Evolutionary conservation across 1,140 invertebrate species (phyloP).

Genomic region (Sarcophaga bullata): DNA sequence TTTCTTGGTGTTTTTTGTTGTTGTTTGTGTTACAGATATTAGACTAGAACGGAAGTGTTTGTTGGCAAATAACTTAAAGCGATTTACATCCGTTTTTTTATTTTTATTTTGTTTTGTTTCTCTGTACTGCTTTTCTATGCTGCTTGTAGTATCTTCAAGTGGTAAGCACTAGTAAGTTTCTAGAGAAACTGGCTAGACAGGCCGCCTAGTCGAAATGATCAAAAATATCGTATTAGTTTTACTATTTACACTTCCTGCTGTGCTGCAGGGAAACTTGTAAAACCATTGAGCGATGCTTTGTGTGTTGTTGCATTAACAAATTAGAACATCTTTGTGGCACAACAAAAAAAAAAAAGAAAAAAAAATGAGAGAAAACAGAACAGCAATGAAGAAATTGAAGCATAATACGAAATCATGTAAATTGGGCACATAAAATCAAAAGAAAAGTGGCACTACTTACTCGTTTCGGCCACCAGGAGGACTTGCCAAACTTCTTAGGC

Average conservation of each 20-base stretch:
- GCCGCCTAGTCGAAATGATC: not conserved
- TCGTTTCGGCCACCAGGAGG: slow-evolving; percentile 3
- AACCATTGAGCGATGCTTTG: not conserved
- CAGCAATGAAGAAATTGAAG: not conserved
- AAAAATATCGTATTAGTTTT: slow-evolving; percentile 30
- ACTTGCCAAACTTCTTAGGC: slow-evolving; percentile 36
- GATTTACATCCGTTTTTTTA: slow-evolving; percentile 25
- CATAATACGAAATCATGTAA: not conserved
- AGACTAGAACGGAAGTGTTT: slow-evolving; percentile 36
- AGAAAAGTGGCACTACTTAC: not conserved
- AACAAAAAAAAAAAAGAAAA: no score
- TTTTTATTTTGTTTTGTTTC: not conserved
- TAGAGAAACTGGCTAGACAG: no score
- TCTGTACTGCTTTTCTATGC: no score
- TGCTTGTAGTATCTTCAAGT: no score
- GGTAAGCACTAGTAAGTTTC: no score
- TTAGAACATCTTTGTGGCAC: no score
- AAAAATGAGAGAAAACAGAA: no score
- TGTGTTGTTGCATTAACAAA: not conserved
- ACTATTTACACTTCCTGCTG: slow-evolving; percentile 31
- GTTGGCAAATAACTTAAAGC: slow-evolving; percentile 13
- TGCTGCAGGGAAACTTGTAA: not conserved
- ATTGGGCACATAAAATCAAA: slow-evolving; percentile 7
- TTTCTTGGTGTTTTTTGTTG: no score
- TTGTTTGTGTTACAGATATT: not conserved